These are phyloP conservation scores for Lasioglossum calceatum DNA, from an alignment of 2,888 invertebrate species.

Conservation along the genomic window DNA sequence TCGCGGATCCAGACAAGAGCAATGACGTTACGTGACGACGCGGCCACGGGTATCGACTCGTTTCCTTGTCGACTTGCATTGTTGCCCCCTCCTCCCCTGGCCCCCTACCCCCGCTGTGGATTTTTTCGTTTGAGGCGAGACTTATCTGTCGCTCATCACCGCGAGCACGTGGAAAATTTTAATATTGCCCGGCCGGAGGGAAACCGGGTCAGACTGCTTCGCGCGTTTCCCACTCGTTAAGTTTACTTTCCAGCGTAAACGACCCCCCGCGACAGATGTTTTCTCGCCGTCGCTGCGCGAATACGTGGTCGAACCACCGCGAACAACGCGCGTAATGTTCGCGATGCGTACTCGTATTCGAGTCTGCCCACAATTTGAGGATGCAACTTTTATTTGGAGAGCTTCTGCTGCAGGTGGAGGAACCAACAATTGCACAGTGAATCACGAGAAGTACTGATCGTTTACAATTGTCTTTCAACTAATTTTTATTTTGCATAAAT, in stretches of 20 bases:
- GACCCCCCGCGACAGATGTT: constrained; percentile 26
- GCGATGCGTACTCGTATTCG: background rate
- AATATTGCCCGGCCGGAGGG: constrained; percentile 43
- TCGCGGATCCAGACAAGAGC: constrained; percentile 28
- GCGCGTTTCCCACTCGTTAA: constrained; percentile 6
- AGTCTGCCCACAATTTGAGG: background rate
- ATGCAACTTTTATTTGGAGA: background rate
- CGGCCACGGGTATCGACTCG: background rate
- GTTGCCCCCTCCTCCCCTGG: background rate
- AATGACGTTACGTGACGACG: constrained; percentile 22
- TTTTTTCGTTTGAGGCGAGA: constrained; percentile 7
- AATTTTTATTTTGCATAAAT: too few species aligned
- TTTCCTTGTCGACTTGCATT: constrained; percentile 21
- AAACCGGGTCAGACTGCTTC: constrained; percentile 17
- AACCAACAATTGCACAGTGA: background rate
- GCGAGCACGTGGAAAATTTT: constrained; percentile 45
- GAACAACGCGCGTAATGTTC: background rate
- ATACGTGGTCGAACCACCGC: background rate
- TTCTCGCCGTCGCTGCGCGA: constrained; percentile 9
- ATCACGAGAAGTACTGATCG: background rate
- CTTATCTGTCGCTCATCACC: constrained; percentile 21
- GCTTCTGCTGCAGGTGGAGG: background rate
- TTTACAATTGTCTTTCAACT: too few species aligned
- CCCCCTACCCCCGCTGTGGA: background rate
- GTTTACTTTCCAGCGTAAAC: constrained; percentile 35